Conservation (phyloP, 2,113 vertebrate genomes). For the Thermophis baileyi region DNA sequence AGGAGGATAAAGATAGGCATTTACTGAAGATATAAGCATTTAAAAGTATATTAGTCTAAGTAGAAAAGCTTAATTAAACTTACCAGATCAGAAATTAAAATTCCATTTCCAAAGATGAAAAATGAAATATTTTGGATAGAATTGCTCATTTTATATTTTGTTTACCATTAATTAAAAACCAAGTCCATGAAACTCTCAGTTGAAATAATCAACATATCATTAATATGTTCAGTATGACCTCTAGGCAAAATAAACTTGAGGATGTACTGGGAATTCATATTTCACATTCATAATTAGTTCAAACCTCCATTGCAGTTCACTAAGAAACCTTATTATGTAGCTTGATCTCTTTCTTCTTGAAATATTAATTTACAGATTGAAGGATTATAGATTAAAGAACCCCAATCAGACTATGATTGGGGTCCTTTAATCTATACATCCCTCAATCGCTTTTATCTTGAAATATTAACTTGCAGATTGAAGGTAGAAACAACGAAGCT, state of each 20-base stretch:
- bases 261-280: not conserved
- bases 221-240: not conserved
- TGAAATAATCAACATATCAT: not conserved
- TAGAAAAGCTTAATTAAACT: not conserved
- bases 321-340: not conserved
- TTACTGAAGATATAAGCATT: not conserved
- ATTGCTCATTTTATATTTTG: not conserved
- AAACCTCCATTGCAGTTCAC: not conserved
- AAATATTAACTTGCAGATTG: too few relatives aligned
- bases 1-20: not conserved
- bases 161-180: not conserved
- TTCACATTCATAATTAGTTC: not conserved
- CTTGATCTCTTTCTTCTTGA: not conserved
- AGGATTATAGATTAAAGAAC: not conserved
- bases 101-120: not conserved
- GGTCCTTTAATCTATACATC: not conserved
- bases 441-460: not conserved
- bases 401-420: not conserved
- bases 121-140: not conserved
- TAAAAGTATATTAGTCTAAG: not conserved
- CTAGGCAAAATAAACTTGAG: not conserved
- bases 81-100: not conserved
- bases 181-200: not conserved
- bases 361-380: not conserved
- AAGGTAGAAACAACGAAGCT: not conserved